Evolutionary conservation across 1,140 invertebrate species (phyloP).

Genomic region (Tetranychus urticae): DNA sequence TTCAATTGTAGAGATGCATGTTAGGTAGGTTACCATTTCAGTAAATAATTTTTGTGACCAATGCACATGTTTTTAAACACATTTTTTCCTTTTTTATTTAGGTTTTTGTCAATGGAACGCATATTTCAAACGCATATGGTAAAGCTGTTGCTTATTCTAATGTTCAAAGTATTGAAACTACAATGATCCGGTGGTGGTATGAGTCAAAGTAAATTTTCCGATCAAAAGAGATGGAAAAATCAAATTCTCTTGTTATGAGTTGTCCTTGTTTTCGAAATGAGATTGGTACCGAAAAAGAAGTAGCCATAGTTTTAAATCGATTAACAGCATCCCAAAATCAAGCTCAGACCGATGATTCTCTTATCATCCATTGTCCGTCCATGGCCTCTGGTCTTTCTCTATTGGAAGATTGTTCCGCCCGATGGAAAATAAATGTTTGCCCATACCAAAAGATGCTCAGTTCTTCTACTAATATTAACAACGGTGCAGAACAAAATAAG

Average conservation of each 20-base stretch:
- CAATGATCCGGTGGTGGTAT: conserved; percentile 47
- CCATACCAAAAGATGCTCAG: conserved; percentile 32
- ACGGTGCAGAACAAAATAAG: neutral
- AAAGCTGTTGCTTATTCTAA: conserved; percentile 76
- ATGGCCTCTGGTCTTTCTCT: conserved; percentile 51
- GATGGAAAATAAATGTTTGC: conserved; percentile 47
- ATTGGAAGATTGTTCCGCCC: conserved; percentile 40
- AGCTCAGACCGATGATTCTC: neutral
- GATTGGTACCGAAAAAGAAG: conserved; percentile 65
- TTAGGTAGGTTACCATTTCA: no score
- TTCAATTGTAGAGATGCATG: no score
- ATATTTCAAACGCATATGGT: conserved; percentile 15
- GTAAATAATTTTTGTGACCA: conserved; percentile 10
- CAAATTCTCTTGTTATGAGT: conserved; percentile 28
- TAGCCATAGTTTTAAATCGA: conserved; percentile 50
- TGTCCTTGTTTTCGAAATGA: conserved; percentile 85
- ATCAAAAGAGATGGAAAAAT: conserved; percentile 43
- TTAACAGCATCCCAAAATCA: conserved; percentile 17
- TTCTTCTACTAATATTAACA: no score
- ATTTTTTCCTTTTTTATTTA: no score
- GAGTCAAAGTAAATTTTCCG: conserved; percentile 31
- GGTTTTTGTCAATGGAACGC: no score
- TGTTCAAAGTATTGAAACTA: conserved; percentile 62
- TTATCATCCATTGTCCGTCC: conserved; percentile 34
- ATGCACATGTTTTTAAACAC: no score